phyloP scores from a whole-genome alignment of 2,113 vertebrate genomes.

The Plecturocebus donacophilus region DNA sequence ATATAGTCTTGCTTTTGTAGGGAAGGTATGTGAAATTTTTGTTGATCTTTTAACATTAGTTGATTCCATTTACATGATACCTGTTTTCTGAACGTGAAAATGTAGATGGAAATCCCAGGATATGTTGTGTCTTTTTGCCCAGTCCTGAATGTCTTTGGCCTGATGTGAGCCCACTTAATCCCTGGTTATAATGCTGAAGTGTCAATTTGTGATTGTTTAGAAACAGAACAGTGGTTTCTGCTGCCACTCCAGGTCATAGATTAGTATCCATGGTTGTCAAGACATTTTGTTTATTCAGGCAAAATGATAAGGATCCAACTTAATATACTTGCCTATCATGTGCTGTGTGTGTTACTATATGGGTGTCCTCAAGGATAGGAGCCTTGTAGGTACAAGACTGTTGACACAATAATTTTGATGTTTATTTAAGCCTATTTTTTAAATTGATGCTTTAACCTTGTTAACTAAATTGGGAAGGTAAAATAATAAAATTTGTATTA shows the following conservation, averaged over 20 bases:
- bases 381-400: neutral
- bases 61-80: neutral
- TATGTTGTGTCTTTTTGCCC: neutral
- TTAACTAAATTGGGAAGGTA: neutral
- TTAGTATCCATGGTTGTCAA: neutral
- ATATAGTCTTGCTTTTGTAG: neutral
- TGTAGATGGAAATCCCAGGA: neutral
- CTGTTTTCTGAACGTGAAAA: neutral
- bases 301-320: neutral
- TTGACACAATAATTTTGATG: neutral
- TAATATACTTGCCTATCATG: neutral
- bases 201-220: neutral
- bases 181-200: neutral
- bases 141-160: neutral
- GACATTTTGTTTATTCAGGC: neutral
- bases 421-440: constrained; percentile 29
- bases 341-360: neutral
- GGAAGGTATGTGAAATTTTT: neutral
- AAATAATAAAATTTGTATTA: neutral
- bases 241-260: neutral
- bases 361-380: neutral
- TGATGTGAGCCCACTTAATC: neutral
- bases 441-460: neutral
- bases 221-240: neutral
- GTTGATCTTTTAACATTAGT: neutral